These are phyloP conservation scores for Macrocentrus cingulum DNA, from an alignment of 1,140 invertebrate species.

Conservation along the genomic window DNA sequence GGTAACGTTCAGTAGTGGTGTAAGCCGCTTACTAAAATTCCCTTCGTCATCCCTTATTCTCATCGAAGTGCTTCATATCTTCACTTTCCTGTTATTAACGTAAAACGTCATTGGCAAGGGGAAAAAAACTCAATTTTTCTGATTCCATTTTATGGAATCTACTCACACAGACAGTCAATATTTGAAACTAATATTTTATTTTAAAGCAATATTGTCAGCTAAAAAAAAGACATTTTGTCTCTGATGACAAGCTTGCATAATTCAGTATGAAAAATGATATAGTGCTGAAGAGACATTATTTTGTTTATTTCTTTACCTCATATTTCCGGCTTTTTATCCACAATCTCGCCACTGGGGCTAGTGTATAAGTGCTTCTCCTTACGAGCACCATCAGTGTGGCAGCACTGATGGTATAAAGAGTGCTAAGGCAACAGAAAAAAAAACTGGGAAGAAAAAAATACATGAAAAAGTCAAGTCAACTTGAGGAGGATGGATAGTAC, in stretches of 20 bases:
- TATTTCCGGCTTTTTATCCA: background rate
- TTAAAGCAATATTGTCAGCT: too few species aligned
- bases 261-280: too few species aligned
- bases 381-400: background rate
- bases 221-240: too few species aligned
- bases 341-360: background rate
- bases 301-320: background rate
- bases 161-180: too few species aligned
- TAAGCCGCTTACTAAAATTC: constrained; percentile 27
- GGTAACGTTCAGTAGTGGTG: constrained; percentile 16
- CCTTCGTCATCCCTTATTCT: constrained; percentile 5
- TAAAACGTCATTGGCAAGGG: background rate
- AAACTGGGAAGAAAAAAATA: constrained; percentile 2
- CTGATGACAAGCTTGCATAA: too few species aligned
- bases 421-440: constrained; percentile 2
- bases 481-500: constrained; percentile 4
- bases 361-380: background rate
- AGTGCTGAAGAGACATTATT: background rate
- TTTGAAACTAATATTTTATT: too few species aligned
- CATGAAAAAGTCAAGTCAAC: background rate
- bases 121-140: too few species aligned
- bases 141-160: background rate
- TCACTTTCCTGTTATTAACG: background rate
- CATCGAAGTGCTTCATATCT: constrained; percentile 1
- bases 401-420: constrained; percentile 1